Conservation (phyloP, 2,113 vertebrate genomes). For the Xerus inauris region DNA sequence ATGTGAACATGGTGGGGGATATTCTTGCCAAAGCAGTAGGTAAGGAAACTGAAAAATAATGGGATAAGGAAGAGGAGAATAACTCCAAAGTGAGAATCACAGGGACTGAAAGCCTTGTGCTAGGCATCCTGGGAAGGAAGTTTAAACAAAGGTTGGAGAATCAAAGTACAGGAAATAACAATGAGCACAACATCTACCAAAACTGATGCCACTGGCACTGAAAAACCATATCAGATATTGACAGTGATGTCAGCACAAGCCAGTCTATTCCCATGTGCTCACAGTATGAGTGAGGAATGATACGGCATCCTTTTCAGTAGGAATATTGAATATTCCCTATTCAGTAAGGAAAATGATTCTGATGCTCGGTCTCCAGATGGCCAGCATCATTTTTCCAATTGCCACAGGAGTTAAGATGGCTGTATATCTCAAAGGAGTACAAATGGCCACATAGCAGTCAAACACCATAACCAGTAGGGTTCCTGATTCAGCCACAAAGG, state of each 20-base stretch:
- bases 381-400: conserved; percentile 28
- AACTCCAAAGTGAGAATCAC: conserved; percentile 37
- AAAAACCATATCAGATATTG: conserved; percentile 51
- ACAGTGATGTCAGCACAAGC: conserved; percentile 43
- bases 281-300: conserved; percentile 61
- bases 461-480: conserved; percentile 40
- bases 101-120: conserved; percentile 56
- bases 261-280: conserved; percentile 58
- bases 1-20: background rate
- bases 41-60: conserved; percentile 49
- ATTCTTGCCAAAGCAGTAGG: conserved; percentile 8
- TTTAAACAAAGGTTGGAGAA: conserved; percentile 48
- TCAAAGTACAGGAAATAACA: conserved; percentile 50
- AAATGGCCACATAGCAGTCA: background rate
- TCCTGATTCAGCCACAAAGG: conserved; percentile 1
- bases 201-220: conserved; percentile 36
- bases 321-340: too few relatives aligned
- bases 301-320: background rate
- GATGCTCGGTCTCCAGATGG: background rate
- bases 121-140: conserved; percentile 40
- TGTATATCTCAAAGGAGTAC: conserved; percentile 60
- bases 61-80: conserved; percentile 62
- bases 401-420: conserved; percentile 52
- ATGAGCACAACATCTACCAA: conserved; percentile 39
- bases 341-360: background rate